Percentiles rank a stretch among this genome's conserved stretches.
These are phyloP conservation scores for Thalassaphorura encarpata DNA, from an alignment of 1,140 invertebrate species.

Conservation along the genomic window DNA sequence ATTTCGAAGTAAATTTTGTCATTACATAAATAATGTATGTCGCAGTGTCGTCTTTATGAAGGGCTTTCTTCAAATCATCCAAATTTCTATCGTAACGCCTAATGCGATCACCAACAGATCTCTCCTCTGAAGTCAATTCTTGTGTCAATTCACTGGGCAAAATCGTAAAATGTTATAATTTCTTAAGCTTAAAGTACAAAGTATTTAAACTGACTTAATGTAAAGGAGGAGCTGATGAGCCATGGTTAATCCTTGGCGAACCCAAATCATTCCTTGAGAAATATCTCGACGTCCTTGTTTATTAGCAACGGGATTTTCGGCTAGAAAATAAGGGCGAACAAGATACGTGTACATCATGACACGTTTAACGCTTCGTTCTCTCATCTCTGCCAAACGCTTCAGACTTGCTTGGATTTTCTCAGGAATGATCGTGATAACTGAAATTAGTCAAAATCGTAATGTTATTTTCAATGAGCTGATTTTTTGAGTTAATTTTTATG, in stretches of 20 bases:
- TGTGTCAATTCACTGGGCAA: conserved; percentile 11
- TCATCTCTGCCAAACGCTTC: background rate
- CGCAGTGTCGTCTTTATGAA: background rate
- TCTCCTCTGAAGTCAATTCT: conserved; percentile 8
- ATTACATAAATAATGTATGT: conserved; percentile 10
- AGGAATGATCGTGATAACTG: background rate
- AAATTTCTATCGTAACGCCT: background rate
- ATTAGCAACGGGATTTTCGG: background rate
- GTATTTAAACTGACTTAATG: conserved; percentile 14
- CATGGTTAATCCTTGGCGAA: conserved; percentile 19
- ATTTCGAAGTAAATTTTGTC: background rate
- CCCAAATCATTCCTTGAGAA: conserved; percentile 7
- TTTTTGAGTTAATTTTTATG: background rate
- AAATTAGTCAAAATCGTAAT: background rate
- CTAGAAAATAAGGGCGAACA: conserved; percentile 13
- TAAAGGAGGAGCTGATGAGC: conserved; percentile 21
- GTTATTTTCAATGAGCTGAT: background rate
- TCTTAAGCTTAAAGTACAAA: background rate
- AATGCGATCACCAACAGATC: background rate
- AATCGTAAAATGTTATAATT: background rate
- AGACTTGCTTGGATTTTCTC: background rate
- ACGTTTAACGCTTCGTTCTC: background rate
- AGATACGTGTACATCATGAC: conserved; percentile 18
- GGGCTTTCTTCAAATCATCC: conserved; percentile 5
- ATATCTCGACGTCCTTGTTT: conserved; percentile 12